Evolutionary conservation across 2,888 invertebrate genomes (phyloP), one percentile per base, ranked within the genome.

Genomic region (Drosophila cognata): DNA sequence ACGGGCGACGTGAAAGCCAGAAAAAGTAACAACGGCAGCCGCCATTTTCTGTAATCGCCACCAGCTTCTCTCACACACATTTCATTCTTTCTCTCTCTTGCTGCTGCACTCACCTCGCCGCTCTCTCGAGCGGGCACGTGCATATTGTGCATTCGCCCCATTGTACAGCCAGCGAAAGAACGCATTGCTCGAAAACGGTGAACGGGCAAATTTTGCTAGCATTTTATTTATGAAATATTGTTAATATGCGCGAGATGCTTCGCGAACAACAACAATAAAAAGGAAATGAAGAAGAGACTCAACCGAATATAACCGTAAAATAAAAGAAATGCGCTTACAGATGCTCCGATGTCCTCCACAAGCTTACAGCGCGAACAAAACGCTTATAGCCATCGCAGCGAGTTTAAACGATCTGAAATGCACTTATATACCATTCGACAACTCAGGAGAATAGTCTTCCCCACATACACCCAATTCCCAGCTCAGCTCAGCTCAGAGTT

Each of bases 141-240:
- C 57, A 57, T 31, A 43, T 57, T 43, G 31, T 43, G 57, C 57
- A 57, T 43, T 31, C 21, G 57, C n/a, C 29, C 38, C 38, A 41
- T 56, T 38, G 56, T 41, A 56, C 38, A 29, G 10, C 6, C 29
- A 41, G 29, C 8, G 16, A 41, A 56, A n/a, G 38, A 56, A 41
- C 41, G 56, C 41, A 41, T 8, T 56, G 56, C 56, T 21, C 21
- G 41, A 29, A 57, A 57, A 43, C 38, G 56, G n/a, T 41, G 41
- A 41, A 29, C 43, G 43, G 31, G 57, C 21, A 21, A 43, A 31
- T 31, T 21, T 57, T 31, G 43, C 57, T 43, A 11, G 43, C 57
- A 31, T 57, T 31, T 31, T 43, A 57, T 57, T n/a, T 57, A 57
- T 57, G 43, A 57, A 57, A 57, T 43, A 57, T 57, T 57, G 57